Evolutionary conservation across 2,113 vertebrate genomes (phyloP).

Genomic region (Phalacrocorax aristotelis): DNA sequence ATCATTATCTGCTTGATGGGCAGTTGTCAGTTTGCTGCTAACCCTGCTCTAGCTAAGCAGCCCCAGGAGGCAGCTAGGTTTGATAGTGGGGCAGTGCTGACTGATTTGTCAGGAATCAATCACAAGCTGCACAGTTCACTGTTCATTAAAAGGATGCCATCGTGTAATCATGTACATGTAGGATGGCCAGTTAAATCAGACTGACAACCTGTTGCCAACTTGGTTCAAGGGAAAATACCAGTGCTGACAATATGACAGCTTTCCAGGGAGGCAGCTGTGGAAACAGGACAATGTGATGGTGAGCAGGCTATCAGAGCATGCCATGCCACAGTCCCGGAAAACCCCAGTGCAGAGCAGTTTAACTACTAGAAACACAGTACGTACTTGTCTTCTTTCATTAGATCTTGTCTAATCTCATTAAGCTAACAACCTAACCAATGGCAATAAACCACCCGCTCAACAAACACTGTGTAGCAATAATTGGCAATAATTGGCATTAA

Average conservation of each 20-base stretch:
- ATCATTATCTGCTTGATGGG: not conserved
- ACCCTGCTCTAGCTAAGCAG: not conserved
- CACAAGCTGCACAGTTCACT: not conserved
- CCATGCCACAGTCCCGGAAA: not conserved
- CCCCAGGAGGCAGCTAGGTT: not conserved
- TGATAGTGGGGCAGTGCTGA: not conserved
- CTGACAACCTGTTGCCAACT: not conserved
- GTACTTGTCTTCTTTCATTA: not conserved
- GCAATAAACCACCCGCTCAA: conserved; percentile 9
- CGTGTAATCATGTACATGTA: not conserved
- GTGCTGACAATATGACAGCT: conserved; percentile 32
- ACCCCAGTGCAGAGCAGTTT: not conserved
- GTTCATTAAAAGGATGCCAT: not conserved
- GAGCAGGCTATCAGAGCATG: not conserved
- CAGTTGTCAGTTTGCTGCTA: not conserved
- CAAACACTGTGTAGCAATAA: conserved; percentile 26
- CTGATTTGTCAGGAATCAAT: not conserved
- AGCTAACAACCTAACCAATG: conserved; percentile 18
- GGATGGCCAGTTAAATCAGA: not conserved
- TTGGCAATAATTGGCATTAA: conserved; percentile 27
- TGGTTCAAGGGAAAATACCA: not conserved
- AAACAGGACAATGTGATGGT: not conserved
- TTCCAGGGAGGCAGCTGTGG: not conserved
- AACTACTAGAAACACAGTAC: not conserved
- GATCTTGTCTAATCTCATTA: conserved; percentile 31